These are phyloP conservation scores for Zele albiditarsus DNA, from an alignment of 2,888 invertebrate species.

Conservation along the genomic window DNA sequence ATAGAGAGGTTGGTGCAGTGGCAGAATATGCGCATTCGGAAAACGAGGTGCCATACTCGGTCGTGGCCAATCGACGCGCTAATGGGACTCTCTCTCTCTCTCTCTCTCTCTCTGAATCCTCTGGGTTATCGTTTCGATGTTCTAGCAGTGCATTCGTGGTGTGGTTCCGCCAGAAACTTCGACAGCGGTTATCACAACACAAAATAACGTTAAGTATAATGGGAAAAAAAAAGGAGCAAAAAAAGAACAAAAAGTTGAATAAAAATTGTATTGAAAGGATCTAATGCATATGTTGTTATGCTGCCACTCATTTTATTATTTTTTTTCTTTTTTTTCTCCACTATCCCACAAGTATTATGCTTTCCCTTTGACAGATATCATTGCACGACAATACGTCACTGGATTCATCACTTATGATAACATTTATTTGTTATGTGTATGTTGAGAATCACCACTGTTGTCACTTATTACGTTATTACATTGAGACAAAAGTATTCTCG, in stretches of 20 bases:
- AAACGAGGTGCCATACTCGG: slow-evolving; percentile 24
- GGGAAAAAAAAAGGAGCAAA: not conserved
- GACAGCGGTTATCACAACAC: not conserved
- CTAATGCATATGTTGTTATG: too few species aligned
- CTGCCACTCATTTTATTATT: too few species aligned
- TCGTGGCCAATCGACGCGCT: slow-evolving; percentile 17
- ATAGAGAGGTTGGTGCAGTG: slow-evolving; percentile 5
- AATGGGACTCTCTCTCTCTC: not conserved
- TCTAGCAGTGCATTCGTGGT: slow-evolving; percentile 3
- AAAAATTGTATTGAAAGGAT: too few species aligned
- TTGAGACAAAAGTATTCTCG: too few species aligned
- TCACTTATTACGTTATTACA: too few species aligned
- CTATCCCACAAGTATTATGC: too few species aligned
- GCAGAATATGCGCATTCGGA: not conserved
- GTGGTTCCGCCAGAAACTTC: not conserved
- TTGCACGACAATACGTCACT: too few species aligned
- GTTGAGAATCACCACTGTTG: too few species aligned
- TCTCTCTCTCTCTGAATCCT: not conserved
- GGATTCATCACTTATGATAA: too few species aligned
- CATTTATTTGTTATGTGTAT: too few species aligned
- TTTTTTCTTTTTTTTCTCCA: too few species aligned
- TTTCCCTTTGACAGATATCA: too few species aligned
- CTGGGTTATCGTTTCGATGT: slow-evolving; percentile 3
- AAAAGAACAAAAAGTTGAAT: not conserved
- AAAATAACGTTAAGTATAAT: not conserved